phyloP scores from a whole-genome alignment of 2,113 vertebrate genomes.

The Motacilla alba region DNA sequence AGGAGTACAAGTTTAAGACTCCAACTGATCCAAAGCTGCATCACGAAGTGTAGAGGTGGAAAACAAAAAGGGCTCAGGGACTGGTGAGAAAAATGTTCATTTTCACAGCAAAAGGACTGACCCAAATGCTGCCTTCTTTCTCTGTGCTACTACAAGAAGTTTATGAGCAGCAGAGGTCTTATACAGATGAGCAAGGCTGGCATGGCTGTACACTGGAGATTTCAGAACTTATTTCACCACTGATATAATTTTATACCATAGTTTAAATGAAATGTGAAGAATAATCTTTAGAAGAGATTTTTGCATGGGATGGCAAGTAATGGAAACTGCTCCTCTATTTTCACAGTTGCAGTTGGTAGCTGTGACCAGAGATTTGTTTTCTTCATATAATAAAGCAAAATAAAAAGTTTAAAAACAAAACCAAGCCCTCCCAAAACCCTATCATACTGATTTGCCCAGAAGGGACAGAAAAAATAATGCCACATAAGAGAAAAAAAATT shows the following conservation, averaged over 20 bases:
- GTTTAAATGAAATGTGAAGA: neutral
- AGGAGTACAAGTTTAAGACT: neutral
- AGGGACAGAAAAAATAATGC: neutral
- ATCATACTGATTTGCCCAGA: neutral
- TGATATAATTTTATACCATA: neutral
- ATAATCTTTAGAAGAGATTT: neutral
- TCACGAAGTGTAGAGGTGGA: neutral
- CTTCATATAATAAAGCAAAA: neutral
- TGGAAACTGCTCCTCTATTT: neutral
- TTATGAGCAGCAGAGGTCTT: neutral
- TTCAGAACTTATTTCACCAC: neutral
- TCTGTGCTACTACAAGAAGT: neutral
- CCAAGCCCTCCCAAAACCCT: fast-evolving
- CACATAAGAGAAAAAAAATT: neutral
- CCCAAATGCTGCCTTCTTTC: neutral
- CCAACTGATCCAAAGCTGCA: neutral
- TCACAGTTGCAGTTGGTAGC: neutral
- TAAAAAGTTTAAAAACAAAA: neutral
- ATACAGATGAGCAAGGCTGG: neutral
- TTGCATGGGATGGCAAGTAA: neutral
- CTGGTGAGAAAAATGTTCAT: neutral
- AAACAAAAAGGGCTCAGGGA: fast-evolving
- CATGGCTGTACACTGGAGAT: neutral
- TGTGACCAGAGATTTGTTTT: neutral
- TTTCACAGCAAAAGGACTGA: neutral